Evolutionary conservation across 2,113 vertebrate genomes (phyloP).

Genomic region (Neolamprologus falcicula): DNA sequence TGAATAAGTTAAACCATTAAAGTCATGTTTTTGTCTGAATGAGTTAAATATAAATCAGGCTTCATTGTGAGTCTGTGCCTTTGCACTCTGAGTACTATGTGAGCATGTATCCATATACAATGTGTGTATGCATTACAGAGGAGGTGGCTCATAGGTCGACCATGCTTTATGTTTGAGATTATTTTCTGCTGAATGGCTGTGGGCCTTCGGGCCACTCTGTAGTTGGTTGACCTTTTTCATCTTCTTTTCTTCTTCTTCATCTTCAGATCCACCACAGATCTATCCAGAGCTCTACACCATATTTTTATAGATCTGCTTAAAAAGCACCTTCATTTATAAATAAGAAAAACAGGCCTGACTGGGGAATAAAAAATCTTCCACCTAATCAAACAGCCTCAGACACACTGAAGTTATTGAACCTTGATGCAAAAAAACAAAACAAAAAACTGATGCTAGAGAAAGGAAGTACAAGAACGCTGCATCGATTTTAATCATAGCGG

Average conservation of each 20-base stretch:
- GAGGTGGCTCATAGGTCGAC: background rate
- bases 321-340: background rate
- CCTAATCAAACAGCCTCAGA: background rate
- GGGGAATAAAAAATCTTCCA: background rate
- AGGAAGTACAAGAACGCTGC: rapidly evolving
- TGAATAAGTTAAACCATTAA: background rate
- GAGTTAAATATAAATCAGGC: background rate
- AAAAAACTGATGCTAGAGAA: too few relatives aligned
- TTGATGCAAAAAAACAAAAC: background rate
- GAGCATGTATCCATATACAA: background rate
- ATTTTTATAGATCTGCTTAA: background rate
- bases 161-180: background rate
- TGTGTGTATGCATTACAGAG: background rate
- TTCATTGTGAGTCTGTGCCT: background rate
- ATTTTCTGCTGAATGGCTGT: background rate
- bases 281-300: background rate
- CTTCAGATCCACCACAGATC: background rate
- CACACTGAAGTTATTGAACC: background rate
- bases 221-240: background rate
- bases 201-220: background rate
- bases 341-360: background rate
- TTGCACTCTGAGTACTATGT: background rate
- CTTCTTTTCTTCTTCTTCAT: background rate
- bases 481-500: background rate
- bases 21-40: background rate